phyloP scores from a whole-genome alignment of 2,888 invertebrate species.

The Drosophila setosimentum region DNA sequence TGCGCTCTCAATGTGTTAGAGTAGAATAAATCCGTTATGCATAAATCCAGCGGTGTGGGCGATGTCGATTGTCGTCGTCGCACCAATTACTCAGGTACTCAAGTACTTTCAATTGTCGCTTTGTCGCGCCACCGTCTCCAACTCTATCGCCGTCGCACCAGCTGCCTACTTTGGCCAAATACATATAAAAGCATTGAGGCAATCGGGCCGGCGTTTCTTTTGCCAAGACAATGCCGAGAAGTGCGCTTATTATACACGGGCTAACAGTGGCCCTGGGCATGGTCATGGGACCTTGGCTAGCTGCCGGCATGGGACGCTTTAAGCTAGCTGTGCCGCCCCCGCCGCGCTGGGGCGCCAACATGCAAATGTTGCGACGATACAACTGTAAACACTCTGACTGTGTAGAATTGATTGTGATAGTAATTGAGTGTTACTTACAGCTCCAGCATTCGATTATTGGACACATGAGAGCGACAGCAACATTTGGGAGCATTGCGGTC shows the following conservation, averaged over 20 bases:
- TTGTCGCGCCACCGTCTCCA: conserved; percentile 25
- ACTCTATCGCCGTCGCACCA: background rate
- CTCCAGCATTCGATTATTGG: conserved; percentile 85
- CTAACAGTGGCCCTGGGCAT: conserved; percentile 16
- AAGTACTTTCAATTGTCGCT: conserved; percentile 59
- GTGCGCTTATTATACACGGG: conserved; percentile 38
- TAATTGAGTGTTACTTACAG: conserved; percentile 44
- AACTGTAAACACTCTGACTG: conserved; percentile 79
- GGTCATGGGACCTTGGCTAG: conserved; percentile 9
- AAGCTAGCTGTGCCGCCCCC: conserved; percentile 74
- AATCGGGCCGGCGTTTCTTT: conserved; percentile 62
- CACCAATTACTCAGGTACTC: conserved; percentile 32
- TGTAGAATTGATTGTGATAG: background rate
- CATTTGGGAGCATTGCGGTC: conserved; percentile 87
- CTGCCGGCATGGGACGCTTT: conserved; percentile 44
- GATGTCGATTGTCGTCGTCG: conserved; percentile 37
- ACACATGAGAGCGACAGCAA: conserved; percentile 85
- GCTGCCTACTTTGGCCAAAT: conserved; percentile 25
- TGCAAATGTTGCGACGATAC: conserved; percentile 78
- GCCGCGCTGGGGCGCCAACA: conserved; percentile 80
- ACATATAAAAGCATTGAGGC: conserved; percentile 60
- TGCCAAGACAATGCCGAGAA: conserved; percentile 52
- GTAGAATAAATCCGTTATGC: conserved; percentile 61
- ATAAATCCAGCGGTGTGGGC: conserved; percentile 59
- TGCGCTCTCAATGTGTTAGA: conserved; percentile 1